Evolutionary conservation across 2,113 vertebrate genomes (phyloP).

Genomic region (Lonchura striata): DNA sequence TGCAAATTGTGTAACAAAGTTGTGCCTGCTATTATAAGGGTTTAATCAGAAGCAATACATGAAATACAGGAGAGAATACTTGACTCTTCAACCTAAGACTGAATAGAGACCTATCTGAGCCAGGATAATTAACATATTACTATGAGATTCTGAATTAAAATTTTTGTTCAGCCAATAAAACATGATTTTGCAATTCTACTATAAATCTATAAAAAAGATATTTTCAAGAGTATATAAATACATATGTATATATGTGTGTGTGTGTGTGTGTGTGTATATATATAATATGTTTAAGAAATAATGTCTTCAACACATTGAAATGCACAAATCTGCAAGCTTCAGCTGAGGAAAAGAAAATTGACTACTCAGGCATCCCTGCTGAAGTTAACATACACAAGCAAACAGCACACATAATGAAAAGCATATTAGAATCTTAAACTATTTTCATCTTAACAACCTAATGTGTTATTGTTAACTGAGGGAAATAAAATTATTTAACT

Average conservation of each 20-base stretch:
- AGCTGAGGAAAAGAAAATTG: neutral
- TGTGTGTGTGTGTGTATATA: neutral
- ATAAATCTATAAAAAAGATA: neutral
- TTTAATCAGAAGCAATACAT: neutral
- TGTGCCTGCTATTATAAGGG: neutral
- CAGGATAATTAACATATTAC: neutral
- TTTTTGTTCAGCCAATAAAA: neutral
- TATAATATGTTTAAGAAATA: neutral
- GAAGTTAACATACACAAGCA: neutral
- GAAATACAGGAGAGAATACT: neutral
- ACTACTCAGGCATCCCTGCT: neutral
- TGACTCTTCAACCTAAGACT: neutral
- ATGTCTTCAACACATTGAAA: neutral
- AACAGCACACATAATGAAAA: neutral
- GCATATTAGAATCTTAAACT: neutral
- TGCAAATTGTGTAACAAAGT: neutral
- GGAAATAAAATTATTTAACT: conserved; percentile 26
- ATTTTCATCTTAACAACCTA: neutral
- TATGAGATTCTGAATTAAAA: neutral
- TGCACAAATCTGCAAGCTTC: neutral
- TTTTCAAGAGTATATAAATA: neutral
- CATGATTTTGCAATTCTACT: neutral
- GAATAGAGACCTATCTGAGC: neutral
- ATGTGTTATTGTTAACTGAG: conserved; percentile 18
- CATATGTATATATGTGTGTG: no score